Conservation (phyloP, 2,888 invertebrate species). For the Lasioglossum leucozonium region DNA sequence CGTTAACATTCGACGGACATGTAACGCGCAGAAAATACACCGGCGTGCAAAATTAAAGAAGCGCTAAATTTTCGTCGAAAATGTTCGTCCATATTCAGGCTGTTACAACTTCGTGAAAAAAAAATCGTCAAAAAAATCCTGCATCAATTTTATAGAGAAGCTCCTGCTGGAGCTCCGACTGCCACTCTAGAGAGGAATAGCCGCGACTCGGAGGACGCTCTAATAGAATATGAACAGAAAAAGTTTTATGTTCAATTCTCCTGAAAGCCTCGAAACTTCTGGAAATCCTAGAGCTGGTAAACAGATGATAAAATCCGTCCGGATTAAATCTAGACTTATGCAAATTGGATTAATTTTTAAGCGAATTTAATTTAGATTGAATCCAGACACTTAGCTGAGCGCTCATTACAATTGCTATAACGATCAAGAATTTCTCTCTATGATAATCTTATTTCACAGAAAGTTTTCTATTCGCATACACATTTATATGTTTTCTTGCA, state of each 20-base stretch:
- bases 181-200: not conserved
- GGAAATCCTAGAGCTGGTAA: not conserved
- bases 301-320: not conserved
- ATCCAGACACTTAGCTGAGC: too few species aligned
- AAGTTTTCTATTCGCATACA: too few species aligned
- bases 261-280: not conserved
- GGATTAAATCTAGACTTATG: not conserved
- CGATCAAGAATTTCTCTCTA: too few species aligned
- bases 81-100: not conserved
- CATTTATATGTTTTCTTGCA: too few species aligned
- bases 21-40: not conserved
- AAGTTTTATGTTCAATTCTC: not conserved
- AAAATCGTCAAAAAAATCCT: not conserved
- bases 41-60: not conserved
- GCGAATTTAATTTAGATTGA: too few species aligned
- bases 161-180: not conserved
- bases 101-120: not conserved
- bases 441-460: too few species aligned
- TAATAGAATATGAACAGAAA: not conserved
- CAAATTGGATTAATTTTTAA: not conserved
- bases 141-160: too few species aligned
- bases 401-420: too few species aligned
- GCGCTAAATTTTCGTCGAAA: not conserved
- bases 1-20: not conserved
- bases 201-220: not conserved